A percentile compares a stretch with the other conserved stretches of the same genome.
These are phyloP conservation scores for Drosophila elegans DNA, from an alignment of 1,140 invertebrate species.

Conservation along the genomic window DNA sequence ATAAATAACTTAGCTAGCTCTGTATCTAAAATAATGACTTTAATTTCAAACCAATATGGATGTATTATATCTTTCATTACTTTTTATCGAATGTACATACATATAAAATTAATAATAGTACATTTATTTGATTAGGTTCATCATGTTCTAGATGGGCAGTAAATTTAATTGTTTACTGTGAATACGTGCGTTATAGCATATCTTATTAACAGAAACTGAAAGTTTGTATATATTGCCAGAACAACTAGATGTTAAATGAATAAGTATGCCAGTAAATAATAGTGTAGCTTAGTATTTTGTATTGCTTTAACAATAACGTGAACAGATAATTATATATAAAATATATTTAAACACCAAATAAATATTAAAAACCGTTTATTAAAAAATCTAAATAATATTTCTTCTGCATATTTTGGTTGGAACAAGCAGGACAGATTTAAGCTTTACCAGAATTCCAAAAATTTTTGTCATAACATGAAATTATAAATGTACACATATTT, in stretches of 20 bases:
- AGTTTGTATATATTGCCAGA: constrained; percentile 53
- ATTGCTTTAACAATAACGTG: constrained; percentile 57
- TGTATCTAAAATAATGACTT: constrained; percentile 17
- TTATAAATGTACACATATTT: too few species aligned
- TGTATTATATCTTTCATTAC: constrained; percentile 32
- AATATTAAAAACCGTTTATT: constrained; percentile 39
- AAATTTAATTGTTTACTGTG: constrained; percentile 29
- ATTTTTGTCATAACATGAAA: too few species aligned
- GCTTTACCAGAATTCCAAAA: too few species aligned
- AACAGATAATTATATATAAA: constrained; percentile 38
- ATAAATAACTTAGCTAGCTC: constrained; percentile 43
- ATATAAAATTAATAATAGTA: constrained; percentile 9
- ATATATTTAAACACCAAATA: constrained; percentile 46
- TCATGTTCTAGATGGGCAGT: not conserved
- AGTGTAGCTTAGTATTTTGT: constrained; percentile 66
- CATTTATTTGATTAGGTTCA: not conserved
- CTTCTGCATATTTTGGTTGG: too few species aligned
- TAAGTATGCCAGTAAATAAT: constrained; percentile 61
- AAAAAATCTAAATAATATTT: constrained; percentile 1
- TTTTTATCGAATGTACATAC: constrained; percentile 36
- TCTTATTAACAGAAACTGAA: constrained; percentile 4
- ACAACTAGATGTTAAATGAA: constrained; percentile 23
- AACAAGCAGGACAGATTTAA: too few species aligned
- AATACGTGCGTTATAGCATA: constrained; percentile 72
- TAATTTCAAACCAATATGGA: constrained; percentile 7